These are phyloP conservation scores for Calliopum simillimum DNA, from an alignment of 2,888 invertebrate species.

Conservation along the genomic window DNA sequence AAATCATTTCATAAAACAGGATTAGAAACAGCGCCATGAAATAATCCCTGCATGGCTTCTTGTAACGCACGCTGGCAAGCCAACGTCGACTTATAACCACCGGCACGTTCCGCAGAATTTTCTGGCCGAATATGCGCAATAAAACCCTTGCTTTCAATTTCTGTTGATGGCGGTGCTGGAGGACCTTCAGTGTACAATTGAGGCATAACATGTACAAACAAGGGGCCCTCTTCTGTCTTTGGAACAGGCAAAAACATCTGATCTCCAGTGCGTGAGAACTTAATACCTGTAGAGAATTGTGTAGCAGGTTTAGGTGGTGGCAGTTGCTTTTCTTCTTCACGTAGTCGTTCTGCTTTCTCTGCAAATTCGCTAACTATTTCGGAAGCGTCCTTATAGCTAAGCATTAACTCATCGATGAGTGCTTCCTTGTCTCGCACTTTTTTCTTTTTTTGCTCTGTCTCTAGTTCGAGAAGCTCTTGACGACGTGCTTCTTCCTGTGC, in stretches of 20 bases:
- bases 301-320: slow-evolving; percentile 69
- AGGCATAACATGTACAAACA: slow-evolving; percentile 77
- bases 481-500: slow-evolving; percentile 80
- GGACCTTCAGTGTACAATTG: slow-evolving; percentile 79
- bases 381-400: slow-evolving; percentile 89
- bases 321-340: slow-evolving; percentile 70
- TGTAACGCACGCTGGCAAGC: slow-evolving; percentile 89
- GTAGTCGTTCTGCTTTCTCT: slow-evolving; percentile 75
- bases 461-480: slow-evolving; percentile 76
- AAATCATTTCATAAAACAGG: no score
- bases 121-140: slow-evolving; percentile 81
- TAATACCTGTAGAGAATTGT: slow-evolving; percentile 89
- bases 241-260: slow-evolving; percentile 77
- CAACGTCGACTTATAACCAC: slow-evolving; percentile 85
- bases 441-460: slow-evolving; percentile 78
- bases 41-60: slow-evolving; percentile 85
- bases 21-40: slow-evolving; percentile 52
- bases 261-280: slow-evolving; percentile 76
- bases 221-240: slow-evolving; percentile 80
- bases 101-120: slow-evolving; percentile 81
- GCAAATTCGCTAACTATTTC: slow-evolving; percentile 87
- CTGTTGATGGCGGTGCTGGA: slow-evolving; percentile 73
- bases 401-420: slow-evolving; percentile 94
- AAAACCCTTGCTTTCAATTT: slow-evolving; percentile 77
- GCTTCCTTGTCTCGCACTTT: slow-evolving; percentile 91